These are phyloP conservation scores for Steinernema feltiae DNA, from an alignment of 1,140 invertebrate species.

Conservation along the genomic window DNA sequence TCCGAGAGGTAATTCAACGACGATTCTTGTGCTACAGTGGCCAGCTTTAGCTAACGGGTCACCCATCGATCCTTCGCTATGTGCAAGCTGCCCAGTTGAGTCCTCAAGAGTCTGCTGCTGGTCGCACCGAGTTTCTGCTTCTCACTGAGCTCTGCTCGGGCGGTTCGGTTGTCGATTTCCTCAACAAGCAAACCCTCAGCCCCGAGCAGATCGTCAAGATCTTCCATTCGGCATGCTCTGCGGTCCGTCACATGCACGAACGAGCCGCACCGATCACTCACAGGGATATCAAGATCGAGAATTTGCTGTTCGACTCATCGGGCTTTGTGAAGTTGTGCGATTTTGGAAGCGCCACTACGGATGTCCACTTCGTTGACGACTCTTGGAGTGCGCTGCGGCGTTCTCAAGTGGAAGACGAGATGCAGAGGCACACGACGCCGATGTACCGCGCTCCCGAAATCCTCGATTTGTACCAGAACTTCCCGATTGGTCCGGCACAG, in stretches of 20 bases:
- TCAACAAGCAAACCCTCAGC: slow-evolving; percentile 32
- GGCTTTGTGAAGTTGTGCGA: slow-evolving; percentile 92
- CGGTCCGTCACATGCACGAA: slow-evolving; percentile 85
- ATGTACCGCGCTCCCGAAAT: slow-evolving; percentile 82
- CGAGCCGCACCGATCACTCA: slow-evolving; percentile 82
- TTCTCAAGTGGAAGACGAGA: slow-evolving; percentile 84
- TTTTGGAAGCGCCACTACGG: slow-evolving; percentile 89
- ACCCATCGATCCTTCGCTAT: slow-evolving; percentile 44
- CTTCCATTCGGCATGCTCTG: slow-evolving; percentile 81
- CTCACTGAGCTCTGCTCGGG: slow-evolving; percentile 53
- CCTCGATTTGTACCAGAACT: slow-evolving; percentile 94
- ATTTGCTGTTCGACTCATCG: slow-evolving; percentile 70
- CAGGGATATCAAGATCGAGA: slow-evolving; percentile 80
- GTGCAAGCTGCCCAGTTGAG: slow-evolving; percentile 28
- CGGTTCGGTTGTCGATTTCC: slow-evolving; percentile 46
- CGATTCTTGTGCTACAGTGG: slow-evolving; percentile 6
- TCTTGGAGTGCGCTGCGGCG: slow-evolving; percentile 86
- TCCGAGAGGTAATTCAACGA: slow-evolving; percentile 39
- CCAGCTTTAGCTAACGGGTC: slow-evolving; percentile 42
- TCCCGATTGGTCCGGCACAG: slow-evolving; percentile 73
- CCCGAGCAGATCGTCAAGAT: slow-evolving; percentile 69
- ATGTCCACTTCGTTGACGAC: slow-evolving; percentile 74
- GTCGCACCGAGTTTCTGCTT: slow-evolving; percentile 45
- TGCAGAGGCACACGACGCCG: slow-evolving; percentile 66
- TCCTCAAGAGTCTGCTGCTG: slow-evolving; percentile 4